Evolutionary conservation across 2,113 vertebrate species (phyloP), one percentile per base, ranked within the genome.

Genomic region (Corydoras maculifer): DNA sequence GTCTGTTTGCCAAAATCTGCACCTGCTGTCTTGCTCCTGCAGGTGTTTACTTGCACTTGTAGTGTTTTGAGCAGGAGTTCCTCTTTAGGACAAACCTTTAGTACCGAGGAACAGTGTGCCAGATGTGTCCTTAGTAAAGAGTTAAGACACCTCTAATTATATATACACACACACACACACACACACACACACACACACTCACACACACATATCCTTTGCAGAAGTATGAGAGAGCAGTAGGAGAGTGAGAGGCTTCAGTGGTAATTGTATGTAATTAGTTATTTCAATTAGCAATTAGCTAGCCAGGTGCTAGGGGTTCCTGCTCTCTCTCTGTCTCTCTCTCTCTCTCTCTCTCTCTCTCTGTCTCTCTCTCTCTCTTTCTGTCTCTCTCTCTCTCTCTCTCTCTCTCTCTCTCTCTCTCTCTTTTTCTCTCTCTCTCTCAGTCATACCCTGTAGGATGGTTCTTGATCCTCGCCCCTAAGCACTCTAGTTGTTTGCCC

Each of bases 211-310:
- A 77, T 67, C 58, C 71, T 30, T 74, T 50, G 48, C 62, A 10
- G 32, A 74, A 69, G 73, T 54, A 63, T 15, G 60, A 72, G 72
- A 75, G 78, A 49, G 14, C 62, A 60, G 67, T 73, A 72, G 63
- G 59, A 82, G 87, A 78, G 82, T 87, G 84, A 86, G 87, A 85
- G 86, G 89, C 88, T 81, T 73, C 68, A 86, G 83, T 82, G 87
- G 88, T 91, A 93, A 93, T 92, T 92, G 92, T 86, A 89, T 84
- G 86, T 88, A 88, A 93, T 94, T 93, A 92, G 90, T 90, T 89
- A 92, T 93, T 93, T 92, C 18, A 25, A 25, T 25, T 25, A 25
- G 18, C 93, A 93, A 93, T 93, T 90, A 92, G 58, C 31, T 49
- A 74, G 65, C 86, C 92, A 93, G 92, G 91, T 94, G 91, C 86